phyloP scores from a whole-genome alignment of 2,797 vertebrate genomes.

The Lacerta bilineata region DNA sequence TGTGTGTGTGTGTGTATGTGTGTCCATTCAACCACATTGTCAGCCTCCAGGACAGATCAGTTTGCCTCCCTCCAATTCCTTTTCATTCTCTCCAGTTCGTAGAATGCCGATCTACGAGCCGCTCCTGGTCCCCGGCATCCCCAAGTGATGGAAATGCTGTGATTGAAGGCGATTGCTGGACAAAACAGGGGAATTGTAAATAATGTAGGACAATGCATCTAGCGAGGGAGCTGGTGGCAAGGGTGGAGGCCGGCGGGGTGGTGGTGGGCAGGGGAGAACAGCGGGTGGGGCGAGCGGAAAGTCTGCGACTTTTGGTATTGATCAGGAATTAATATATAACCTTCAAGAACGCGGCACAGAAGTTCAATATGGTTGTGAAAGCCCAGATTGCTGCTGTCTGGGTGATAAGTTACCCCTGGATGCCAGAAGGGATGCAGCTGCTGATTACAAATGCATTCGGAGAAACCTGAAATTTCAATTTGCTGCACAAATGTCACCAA shows the following conservation, averaged over 20 bases:
- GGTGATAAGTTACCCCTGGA: slow-evolving; percentile 67
- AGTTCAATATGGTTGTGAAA: slow-evolving; percentile 65
- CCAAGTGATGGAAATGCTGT: background rate
- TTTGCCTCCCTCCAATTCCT: background rate
- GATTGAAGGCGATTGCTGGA: slow-evolving; percentile 53
- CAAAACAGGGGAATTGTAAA: slow-evolving; percentile 62
- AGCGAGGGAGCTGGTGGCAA: slow-evolving; percentile 4
- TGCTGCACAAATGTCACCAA: slow-evolving; percentile 75
- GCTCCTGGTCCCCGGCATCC: background rate
- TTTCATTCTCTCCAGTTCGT: background rate
- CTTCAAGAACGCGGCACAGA: slow-evolving; percentile 70
- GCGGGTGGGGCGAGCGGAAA: background rate
- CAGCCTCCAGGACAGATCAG: background rate
- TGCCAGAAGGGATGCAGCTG: slow-evolving; percentile 36
- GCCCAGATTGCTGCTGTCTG: slow-evolving; percentile 58
- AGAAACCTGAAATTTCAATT: slow-evolving; percentile 75
- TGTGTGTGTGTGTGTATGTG: no score
- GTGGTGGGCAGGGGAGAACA: background rate
- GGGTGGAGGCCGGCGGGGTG: background rate
- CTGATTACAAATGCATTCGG: slow-evolving; percentile 70
- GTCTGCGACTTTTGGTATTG: slow-evolving; percentile 71
- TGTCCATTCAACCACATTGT: background rate
- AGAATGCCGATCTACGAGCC: background rate
- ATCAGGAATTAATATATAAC: slow-evolving; percentile 78
- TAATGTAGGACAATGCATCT: slow-evolving; percentile 55